A percentile compares a stretch with the other conserved stretches of the same genome.
phyloP scores from a whole-genome alignment of 2,113 vertebrate genomes.

The Menidia beryllina region DNA sequence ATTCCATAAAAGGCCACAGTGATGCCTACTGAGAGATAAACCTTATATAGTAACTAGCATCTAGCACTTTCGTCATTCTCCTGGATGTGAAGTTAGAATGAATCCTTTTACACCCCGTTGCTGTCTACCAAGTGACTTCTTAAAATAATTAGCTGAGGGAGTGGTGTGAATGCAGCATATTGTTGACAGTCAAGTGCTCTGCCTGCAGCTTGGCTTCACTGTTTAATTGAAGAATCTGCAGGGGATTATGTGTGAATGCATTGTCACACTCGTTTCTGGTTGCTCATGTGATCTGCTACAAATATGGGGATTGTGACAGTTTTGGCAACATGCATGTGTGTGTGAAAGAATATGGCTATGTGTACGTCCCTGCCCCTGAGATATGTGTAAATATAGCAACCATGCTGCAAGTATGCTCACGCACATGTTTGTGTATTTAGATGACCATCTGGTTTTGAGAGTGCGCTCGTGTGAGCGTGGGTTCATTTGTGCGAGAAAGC shows the following conservation, averaged over 20 bases:
- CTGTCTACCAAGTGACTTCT: constrained; percentile 13
- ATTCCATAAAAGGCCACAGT: not conserved
- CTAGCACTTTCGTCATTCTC: not conserved
- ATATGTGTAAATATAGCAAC: constrained; percentile 64
- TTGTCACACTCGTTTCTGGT: constrained; percentile 48
- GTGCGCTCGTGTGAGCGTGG: constrained; percentile 13
- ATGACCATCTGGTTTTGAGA: constrained; percentile 59
- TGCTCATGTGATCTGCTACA: constrained; percentile 48
- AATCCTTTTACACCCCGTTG: constrained; percentile 22
- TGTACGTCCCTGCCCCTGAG: constrained; percentile 38
- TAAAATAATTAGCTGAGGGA: constrained; percentile 28
- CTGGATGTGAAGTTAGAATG: constrained; percentile 34
- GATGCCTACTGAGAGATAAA: constrained; percentile 7
- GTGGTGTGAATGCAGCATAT: constrained; percentile 46
- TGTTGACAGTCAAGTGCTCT: constrained; percentile 33
- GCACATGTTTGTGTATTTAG: constrained; percentile 55
- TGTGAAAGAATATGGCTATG: constrained; percentile 17
- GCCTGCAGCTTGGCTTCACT: constrained; percentile 28
- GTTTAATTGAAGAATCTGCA: constrained; percentile 47
- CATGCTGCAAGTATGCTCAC: constrained; percentile 34
- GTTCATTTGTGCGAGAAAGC: constrained; percentile 19
- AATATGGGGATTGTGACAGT: constrained; percentile 29
- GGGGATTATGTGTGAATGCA: constrained; percentile 48
- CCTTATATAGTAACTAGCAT: constrained; percentile 7
- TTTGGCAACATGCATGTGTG: constrained; percentile 31